A percentile compares a stretch with the other conserved stretches of the same genome.
Evolutionary conservation across 2,888 invertebrate species (phyloP).

Genomic region (Agonopterix alstromeriana): DNA sequence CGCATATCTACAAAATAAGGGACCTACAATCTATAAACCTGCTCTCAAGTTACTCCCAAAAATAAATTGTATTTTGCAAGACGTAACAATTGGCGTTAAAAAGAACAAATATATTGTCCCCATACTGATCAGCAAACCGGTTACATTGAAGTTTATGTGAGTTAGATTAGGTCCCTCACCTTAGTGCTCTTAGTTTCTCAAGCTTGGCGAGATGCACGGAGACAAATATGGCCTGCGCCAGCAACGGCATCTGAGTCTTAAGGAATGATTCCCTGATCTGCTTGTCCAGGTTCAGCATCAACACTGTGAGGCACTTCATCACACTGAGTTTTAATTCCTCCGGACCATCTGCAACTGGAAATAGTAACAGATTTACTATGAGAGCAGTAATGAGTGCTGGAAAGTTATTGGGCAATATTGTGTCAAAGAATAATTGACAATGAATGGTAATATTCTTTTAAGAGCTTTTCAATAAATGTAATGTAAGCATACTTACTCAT

Average conservation of each 20-base stretch:
- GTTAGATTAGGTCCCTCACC: slow-evolving; percentile 52
- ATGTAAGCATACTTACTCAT: slow-evolving; percentile 56
- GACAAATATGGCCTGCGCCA: slow-evolving; percentile 81
- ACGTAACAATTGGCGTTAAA: too few species aligned
- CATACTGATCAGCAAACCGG: too few species aligned
- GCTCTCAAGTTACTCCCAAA: too few species aligned
- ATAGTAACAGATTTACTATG: neutral
- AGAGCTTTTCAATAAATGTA: too few species aligned
- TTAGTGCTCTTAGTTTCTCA: slow-evolving; percentile 79
- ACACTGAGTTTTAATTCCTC: slow-evolving; percentile 81
- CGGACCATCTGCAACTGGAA: slow-evolving; percentile 72
- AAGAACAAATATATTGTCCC: too few species aligned
- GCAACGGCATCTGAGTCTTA: slow-evolving; percentile 68
- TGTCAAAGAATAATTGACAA: too few species aligned
- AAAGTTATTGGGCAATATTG: too few species aligned
- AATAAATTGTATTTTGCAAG: too few species aligned
- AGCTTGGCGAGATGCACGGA: slow-evolving; percentile 79
- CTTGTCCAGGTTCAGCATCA: slow-evolving; percentile 65
- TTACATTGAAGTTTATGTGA: neutral
- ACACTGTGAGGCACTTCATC: slow-evolving; percentile 66
- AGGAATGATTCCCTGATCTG: slow-evolving; percentile 77
- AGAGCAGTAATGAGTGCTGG: too few species aligned
- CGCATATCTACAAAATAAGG: too few species aligned
- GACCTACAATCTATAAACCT: too few species aligned
- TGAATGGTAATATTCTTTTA: too few species aligned